Evolutionary conservation across 2,888 invertebrate species (phyloP).

Genomic region (Strigamia transsilvanica): DNA sequence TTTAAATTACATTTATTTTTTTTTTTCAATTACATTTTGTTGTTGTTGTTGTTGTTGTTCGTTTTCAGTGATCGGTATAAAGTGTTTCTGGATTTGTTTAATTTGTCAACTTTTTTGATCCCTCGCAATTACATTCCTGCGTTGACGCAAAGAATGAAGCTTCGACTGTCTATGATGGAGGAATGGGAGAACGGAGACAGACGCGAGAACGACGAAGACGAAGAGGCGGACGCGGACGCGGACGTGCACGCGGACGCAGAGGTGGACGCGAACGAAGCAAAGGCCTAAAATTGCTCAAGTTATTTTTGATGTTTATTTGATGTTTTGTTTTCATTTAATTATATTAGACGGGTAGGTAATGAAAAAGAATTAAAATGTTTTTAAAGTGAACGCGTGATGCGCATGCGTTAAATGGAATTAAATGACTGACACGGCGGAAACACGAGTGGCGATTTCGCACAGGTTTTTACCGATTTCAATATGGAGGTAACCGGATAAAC

Average conservation of each 20-base stretch:
- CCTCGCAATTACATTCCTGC: conserved; percentile 91
- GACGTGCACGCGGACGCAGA: no score
- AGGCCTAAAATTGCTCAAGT: no score
- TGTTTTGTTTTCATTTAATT: background rate
- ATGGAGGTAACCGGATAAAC: conserved; percentile 78
- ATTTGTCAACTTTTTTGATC: conserved; percentile 93
- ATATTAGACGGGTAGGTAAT: no score
- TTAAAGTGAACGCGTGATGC: no score
- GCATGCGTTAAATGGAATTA: no score
- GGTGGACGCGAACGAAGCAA: no score
- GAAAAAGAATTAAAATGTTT: no score
- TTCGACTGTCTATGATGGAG: conserved; percentile 68
- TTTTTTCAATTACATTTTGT: no score
- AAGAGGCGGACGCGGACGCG: no score
- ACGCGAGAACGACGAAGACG: background rate
- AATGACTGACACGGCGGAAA: no score
- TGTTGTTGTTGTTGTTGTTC: no score
- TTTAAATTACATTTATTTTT: background rate
- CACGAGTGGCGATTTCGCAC: conserved; percentile 70
- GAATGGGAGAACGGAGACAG: conserved; percentile 54
- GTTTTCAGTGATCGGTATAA: conserved; percentile 93
- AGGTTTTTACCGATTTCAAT: conserved; percentile 78
- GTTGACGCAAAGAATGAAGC: conserved; percentile 82
- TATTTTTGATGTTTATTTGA: no score
- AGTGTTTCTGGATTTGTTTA: conserved; percentile 96